Percentiles rank a stretch among this genome's conserved stretches.
These are phyloP conservation scores for Pararge aegeria DNA, from an alignment of 1,140 invertebrate species.

Conservation along the genomic window DNA sequence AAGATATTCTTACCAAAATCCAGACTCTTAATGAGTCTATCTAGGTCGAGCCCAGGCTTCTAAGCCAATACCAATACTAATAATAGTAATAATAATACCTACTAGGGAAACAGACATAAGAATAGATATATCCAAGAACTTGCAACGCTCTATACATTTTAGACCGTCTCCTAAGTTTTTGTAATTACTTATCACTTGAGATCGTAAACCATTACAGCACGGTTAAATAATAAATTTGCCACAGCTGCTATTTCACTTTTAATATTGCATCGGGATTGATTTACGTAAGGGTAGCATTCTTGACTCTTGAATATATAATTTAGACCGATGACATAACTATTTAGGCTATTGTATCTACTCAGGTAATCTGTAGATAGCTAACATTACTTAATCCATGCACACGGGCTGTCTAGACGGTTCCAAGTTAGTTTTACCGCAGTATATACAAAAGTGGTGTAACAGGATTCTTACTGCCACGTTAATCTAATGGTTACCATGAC, in stretches of 20 bases:
- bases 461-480: too few species aligned
- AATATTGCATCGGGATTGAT: conserved; percentile 37
- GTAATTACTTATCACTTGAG: neutral
- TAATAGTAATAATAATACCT: too few species aligned
- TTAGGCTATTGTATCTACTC: conserved; percentile 26
- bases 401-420: neutral
- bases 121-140: too few species aligned
- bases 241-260: conserved; percentile 35
- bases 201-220: conserved; percentile 1
- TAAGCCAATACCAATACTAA: too few species aligned
- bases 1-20: too few species aligned
- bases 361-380: conserved; percentile 13
- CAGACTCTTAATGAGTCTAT: too few species aligned
- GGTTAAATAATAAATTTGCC: conserved; percentile 33
- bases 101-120: too few species aligned
- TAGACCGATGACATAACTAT: conserved; percentile 43
- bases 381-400: conserved; percentile 11
- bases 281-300: conserved; percentile 48
- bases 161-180: neutral
- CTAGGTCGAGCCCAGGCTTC: too few species aligned
- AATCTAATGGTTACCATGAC: too few species aligned
- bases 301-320: conserved; percentile 42
- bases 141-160: too few species aligned
- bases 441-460: too few species aligned
- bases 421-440: neutral